phyloP scores from a whole-genome alignment of 2,888 invertebrate genomes.

The Lasius fuliginosus region DNA sequence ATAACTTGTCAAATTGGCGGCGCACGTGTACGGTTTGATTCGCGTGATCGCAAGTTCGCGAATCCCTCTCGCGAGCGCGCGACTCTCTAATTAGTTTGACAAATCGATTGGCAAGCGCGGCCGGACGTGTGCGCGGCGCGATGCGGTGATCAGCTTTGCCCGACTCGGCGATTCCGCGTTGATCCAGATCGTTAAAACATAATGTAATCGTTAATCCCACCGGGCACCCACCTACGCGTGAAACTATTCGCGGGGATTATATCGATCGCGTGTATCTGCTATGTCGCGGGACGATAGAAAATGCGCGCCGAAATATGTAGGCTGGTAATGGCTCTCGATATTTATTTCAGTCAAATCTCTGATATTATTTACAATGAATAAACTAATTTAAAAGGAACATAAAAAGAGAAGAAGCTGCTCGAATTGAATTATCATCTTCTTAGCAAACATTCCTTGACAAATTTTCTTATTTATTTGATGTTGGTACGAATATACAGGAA shows the following conservation, averaged over 20 bases:
- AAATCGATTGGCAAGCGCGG: constrained; percentile 49
- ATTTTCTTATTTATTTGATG: not conserved
- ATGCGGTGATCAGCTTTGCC: constrained; percentile 46
- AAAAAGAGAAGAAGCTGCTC: not conserved
- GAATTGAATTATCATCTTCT: not conserved
- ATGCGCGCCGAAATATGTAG: constrained; percentile 15
- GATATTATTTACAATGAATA: constrained; percentile 16
- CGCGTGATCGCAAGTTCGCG: constrained; percentile 49
- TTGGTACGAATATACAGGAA: not conserved
- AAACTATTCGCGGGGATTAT: constrained; percentile 67
- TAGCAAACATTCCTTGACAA: not conserved
- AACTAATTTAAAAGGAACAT: not conserved
- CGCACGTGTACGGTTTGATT: constrained; percentile 30
- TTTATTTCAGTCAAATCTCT: constrained; percentile 46
- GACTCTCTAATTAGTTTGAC: constrained; percentile 58
- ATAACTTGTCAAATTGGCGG: constrained; percentile 38
- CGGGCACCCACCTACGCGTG: constrained; percentile 64
- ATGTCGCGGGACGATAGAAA: constrained; percentile 6
- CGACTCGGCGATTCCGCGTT: constrained; percentile 43
- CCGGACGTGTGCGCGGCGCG: constrained; percentile 32
- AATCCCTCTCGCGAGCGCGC: constrained; percentile 40
- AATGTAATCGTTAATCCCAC: constrained; percentile 69
- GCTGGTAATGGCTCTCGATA: not conserved
- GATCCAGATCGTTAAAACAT: constrained; percentile 72
- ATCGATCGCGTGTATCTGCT: constrained; percentile 64